These are phyloP conservation scores for Platygyra sinensis DNA, from an alignment of 64 coral and sea anemone genomes.

Conservation along the genomic window DNA sequence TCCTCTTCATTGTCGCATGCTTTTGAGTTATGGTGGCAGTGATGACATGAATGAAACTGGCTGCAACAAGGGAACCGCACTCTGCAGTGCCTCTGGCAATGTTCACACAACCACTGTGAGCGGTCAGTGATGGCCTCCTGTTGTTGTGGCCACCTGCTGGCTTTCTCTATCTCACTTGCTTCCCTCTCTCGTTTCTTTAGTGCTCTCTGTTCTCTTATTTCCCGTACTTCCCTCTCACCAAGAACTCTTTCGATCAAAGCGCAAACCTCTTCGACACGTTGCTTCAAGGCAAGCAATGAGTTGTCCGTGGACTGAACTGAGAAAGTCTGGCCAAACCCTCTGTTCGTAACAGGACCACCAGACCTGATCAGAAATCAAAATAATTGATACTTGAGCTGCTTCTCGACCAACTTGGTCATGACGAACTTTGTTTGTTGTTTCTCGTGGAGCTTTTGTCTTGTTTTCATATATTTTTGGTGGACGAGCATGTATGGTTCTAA, in stretches of 20 bases:
- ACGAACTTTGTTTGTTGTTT: no score
- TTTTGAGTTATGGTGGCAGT: constrained; percentile 61
- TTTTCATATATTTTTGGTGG: no score
- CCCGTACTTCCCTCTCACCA: neutral
- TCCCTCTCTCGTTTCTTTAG: neutral
- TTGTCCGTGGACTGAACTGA: neutral
- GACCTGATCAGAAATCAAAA: neutral
- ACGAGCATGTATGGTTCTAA: no score
- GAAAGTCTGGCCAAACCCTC: neutral
- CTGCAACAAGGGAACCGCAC: constrained; percentile 65
- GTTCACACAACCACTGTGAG: constrained; percentile 29
- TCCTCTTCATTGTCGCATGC: constrained; percentile 5
- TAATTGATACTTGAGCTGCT: no score
- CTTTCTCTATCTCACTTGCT: constrained; percentile 8
- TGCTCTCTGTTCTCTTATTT: constrained; percentile 2
- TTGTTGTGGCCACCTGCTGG: neutral
- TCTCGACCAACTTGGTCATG: no score
- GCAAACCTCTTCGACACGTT: neutral
- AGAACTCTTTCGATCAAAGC: neutral
- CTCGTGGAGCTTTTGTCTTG: no score
- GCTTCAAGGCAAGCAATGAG: neutral
- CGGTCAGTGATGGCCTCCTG: neutral
- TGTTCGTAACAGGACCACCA: neutral
- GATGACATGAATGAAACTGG: constrained; percentile 62
- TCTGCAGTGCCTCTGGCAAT: constrained; percentile 57